phyloP scores from a whole-genome alignment of 2,888 invertebrate species.

The Leptodirus hochenwartii region DNA sequence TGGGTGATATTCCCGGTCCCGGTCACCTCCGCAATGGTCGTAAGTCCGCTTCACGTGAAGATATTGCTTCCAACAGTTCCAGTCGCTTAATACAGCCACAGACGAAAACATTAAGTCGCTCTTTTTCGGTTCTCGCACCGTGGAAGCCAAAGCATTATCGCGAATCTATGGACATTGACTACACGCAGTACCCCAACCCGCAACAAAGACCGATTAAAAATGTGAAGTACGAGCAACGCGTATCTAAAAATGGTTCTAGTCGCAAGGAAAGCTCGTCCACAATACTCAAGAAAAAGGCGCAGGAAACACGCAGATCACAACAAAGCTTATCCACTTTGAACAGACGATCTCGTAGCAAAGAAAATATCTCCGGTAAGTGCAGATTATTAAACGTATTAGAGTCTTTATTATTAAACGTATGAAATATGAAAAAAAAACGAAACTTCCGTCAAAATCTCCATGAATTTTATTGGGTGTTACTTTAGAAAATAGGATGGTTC shows the following conservation, averaged over 20 bases:
- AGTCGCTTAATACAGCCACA: constrained; percentile 41
- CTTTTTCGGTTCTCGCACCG: constrained; percentile 68
- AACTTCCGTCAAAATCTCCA: too few relatives aligned
- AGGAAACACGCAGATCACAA: constrained; percentile 25
- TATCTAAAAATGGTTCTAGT: constrained; percentile 19
- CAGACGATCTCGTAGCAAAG: constrained; percentile 25
- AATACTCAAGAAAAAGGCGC: constrained; percentile 28
- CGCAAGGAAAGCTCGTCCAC: constrained; percentile 24
- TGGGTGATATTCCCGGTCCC: constrained; percentile 71
- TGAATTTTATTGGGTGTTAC: too few relatives aligned
- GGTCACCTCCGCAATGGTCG: constrained; percentile 31
- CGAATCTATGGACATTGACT: constrained; percentile 62
- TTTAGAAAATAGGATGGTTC: too few relatives aligned
- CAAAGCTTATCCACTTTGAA: constrained; percentile 25
- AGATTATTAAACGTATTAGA: too few relatives aligned
- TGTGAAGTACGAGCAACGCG: constrained; percentile 26
- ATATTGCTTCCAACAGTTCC: constrained; percentile 45
- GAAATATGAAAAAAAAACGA: too few relatives aligned
- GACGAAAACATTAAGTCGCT: constrained; percentile 54
- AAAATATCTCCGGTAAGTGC: too few relatives aligned
- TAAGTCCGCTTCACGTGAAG: constrained; percentile 53
- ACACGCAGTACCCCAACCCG: constrained; percentile 44
- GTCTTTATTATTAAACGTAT: too few relatives aligned
- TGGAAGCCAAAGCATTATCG: constrained; percentile 61
- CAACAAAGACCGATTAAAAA: constrained; percentile 22